Evolutionary conservation across 2,888 invertebrate genomes (phyloP), one percentile per base, ranked within the genome.

Genomic region (Trachelus troglodyta): DNA sequence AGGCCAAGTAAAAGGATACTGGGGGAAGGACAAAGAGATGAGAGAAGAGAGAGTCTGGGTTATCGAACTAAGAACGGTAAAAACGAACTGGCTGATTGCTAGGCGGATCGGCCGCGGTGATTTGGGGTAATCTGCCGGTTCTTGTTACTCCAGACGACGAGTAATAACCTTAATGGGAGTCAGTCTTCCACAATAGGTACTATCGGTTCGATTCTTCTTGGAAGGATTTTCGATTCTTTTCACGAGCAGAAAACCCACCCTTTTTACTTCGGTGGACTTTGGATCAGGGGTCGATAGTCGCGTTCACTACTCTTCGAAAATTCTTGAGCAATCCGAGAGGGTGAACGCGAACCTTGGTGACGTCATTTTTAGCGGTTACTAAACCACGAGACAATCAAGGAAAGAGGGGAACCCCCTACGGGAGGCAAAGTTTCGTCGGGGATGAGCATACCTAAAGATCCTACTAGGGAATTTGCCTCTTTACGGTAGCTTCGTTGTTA

Each of bases 111-210:
- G 56, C 84, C 86, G 85, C 88, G 88, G 89, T 89, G 89, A 89
- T 89, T 89, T 86, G 88, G 86, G 88, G 88, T 89, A 89, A 89
- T 89, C 89, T 89, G 88, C 86, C 86, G 86, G 87, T 89, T 89
- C 89, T 89, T 89, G 89, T 89, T 89, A 89, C 89, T 86, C 85
- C 84, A 83, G 86, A 89, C 85, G 87, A 88, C 87, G 89, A 88
- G 89, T 89, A 89, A 89, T 89, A 89, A 89, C 89, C 88, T 86
- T 89, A 89, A 89, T 89, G 89, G 87, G 89, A 86, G 83, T 85
- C 87, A 83, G 84, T 81, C 84, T 86, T 88, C 84, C 85, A 82
- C 56, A 15, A 56, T 56, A 56, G 56, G 56, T 83, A 83, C 83
- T 81, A 83, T 84, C 81, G 78, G 75, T 85, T 84, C 83, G 81